Percentiles rank a stretch among this genome's conserved stretches.
Evolutionary conservation across 2,888 invertebrate genomes (phyloP).

Genomic region (Cryptocheilus praepositus): DNA sequence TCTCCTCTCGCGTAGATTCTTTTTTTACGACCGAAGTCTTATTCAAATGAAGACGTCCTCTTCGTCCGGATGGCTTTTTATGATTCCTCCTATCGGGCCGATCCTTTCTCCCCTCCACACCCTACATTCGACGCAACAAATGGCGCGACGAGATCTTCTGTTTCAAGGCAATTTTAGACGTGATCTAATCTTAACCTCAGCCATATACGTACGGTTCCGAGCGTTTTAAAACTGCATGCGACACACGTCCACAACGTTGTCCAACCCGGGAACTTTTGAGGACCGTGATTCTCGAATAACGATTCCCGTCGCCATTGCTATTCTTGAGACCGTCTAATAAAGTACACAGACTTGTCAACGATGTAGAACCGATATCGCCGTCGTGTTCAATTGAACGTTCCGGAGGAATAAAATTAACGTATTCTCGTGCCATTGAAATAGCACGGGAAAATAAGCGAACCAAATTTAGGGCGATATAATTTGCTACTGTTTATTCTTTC

Average conservation of each 20-base stretch:
- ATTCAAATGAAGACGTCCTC: constrained; percentile 52
- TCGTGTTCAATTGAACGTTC: no score
- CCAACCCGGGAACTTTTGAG: neutral
- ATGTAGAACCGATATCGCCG: no score
- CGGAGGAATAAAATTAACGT: no score
- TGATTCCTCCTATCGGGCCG: constrained; percentile 42
- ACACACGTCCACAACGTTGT: constrained; percentile 10
- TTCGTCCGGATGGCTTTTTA: constrained; percentile 45
- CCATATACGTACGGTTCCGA: no score
- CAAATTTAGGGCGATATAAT: no score
- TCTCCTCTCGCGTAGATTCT: constrained; percentile 2
- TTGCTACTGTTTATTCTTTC: no score
- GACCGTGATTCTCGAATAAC: no score
- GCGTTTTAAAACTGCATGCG: no score
- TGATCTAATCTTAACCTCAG: constrained; percentile 41
- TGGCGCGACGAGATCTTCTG: constrained; percentile 45
- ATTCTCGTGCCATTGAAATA: no score
- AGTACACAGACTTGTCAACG: neutral
- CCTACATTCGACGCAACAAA: constrained; percentile 39
- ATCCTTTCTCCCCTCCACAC: constrained; percentile 27
- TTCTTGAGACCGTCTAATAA: neutral
- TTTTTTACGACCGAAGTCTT: constrained; percentile 39
- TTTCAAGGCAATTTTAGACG: constrained; percentile 42
- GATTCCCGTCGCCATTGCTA: neutral
- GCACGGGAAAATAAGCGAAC: no score